A percentile compares a stretch with the other conserved stretches of the same genome.
Conservation (phyloP, 1,140 invertebrate species). For the Zaprionus nigranus region DNA sequence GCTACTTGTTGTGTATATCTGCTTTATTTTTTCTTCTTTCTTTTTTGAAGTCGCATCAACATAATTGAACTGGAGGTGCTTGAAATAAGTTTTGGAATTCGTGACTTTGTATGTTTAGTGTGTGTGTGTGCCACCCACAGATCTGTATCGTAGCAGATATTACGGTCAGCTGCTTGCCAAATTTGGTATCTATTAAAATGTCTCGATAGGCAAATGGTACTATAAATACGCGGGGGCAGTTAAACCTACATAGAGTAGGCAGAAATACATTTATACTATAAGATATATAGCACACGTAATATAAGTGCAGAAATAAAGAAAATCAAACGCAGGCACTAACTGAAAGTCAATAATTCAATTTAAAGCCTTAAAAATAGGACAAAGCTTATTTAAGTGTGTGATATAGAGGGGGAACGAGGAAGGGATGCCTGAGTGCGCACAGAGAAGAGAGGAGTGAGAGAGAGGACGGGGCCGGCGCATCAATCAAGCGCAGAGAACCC, state of each 20-base stretch:
- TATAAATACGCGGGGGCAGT: conserved; percentile 57
- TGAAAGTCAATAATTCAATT: conserved; percentile 53
- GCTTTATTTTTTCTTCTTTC: not conserved
- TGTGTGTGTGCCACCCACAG: conserved; percentile 22
- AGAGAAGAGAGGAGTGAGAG: not conserved
- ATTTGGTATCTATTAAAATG: conserved; percentile 69
- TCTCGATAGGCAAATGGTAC: conserved; percentile 51
- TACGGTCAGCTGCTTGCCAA: conserved; percentile 49
- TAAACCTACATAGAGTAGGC: conserved; percentile 3
- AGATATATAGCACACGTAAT: not conserved
- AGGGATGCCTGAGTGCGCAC: conserved; percentile 18
- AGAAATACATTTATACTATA: not conserved
- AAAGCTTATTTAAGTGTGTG: conserved; percentile 58
- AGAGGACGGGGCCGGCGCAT: conserved; percentile 38
- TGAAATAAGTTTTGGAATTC: conserved; percentile 8
- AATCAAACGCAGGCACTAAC: conserved; percentile 13
- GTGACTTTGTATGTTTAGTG: conserved; percentile 20
- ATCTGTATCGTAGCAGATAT: conserved; percentile 42
- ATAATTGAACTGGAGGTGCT: not conserved
- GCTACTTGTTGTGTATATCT: not conserved
- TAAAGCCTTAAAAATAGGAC: conserved; percentile 73
- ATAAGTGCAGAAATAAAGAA: conserved; percentile 32
- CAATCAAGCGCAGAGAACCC: conserved; percentile 36
- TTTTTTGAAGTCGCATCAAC: not conserved
- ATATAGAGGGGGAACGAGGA: not conserved